phyloP scores from a whole-genome alignment of 2,797 vertebrate genomes.

The Parauchenoglanis punctatus region DNA sequence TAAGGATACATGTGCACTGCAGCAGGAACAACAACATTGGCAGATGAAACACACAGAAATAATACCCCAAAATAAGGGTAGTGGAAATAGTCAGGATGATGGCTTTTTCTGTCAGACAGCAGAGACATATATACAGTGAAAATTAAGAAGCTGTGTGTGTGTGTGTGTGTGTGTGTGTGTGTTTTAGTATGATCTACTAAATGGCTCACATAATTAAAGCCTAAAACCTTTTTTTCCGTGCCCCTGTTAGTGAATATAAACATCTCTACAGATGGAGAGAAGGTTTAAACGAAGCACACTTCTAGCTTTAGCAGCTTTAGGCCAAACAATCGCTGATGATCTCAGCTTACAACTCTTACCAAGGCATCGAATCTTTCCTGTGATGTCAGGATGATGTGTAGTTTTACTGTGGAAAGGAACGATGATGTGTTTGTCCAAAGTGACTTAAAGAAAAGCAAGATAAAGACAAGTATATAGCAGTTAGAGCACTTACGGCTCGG shows the following conservation, averaged over 20 bases:
- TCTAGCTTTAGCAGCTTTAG: slow-evolving; percentile 25
- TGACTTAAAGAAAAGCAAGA: neutral
- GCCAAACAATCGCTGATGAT: slow-evolving; percentile 49
- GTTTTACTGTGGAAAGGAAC: neutral
- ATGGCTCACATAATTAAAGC: slow-evolving; percentile 15
- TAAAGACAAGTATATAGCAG: neutral
- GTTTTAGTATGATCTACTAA: slow-evolving; percentile 35
- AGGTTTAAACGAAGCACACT: slow-evolving; percentile 39
- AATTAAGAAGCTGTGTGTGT: slow-evolving; percentile 1
- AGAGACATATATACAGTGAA: neutral
- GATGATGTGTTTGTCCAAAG: neutral
- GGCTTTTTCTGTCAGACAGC: slow-evolving; percentile 56
- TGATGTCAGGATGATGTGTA: neutral
- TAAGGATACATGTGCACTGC: slow-evolving; percentile 5
- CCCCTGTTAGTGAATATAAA: slow-evolving; percentile 6
- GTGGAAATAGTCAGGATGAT: neutral
- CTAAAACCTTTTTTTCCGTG: neutral
- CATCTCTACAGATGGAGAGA: neutral
- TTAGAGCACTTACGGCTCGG: neutral
- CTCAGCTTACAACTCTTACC: slow-evolving; percentile 26
- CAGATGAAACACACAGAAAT: neutral
- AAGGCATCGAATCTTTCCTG: neutral
- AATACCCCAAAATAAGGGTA: neutral
- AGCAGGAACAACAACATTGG: neutral
- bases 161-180: slow-evolving; percentile 3